Evolutionary conservation across 2,113 vertebrate genomes (phyloP), one percentile per base, ranked within the genome.

Genomic region (Notiomystis cincta): DNA sequence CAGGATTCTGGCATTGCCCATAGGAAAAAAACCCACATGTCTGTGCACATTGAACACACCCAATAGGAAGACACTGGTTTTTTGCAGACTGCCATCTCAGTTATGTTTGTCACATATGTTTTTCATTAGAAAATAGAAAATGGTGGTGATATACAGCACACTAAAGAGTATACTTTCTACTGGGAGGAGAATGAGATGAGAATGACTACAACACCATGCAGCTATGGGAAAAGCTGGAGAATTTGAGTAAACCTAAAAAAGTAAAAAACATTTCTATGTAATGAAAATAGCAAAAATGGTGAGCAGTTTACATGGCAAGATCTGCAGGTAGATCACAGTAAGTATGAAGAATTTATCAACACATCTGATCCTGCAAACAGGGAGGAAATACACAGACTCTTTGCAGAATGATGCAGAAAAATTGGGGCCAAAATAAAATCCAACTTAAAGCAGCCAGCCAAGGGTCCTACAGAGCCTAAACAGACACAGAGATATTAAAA

Each of bases 11-110:
- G 93, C 93, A 84, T 19, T 73, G 38, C 38, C 51, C 33, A 24
- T 94, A 94, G 95, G 92, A 95, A 96, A 96, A 96, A 80, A 90
- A 1, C 56, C 76, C 66, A 90, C 93, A 94, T 54, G 96, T 91
- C 87, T 95, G 72, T 66, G 69, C 91, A 89, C 35, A 66, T 91
- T 87, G 42, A 87, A 78, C 89, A 86, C 81, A 81, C 89, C 72
- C 87, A 87, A 87, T 66, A 87, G 60, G 84, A 38, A 96, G 91
- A 91, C 37, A 93, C 19, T 80, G 57, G 0, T 50, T 90, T 70
- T 87, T 77, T 72, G 38, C 53, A 90, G 62, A 67, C 60, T 95
- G 42, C 16, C 76, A 91, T 89, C 18, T 45, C 50, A 93, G 64
- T 94, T 96, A 60, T 87, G 25, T 65, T 94, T 96, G 91, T 89